These are phyloP conservation scores for Intellagama lesueurii DNA, from an alignment of 2,797 vertebrate genomes.

Conservation along the genomic window DNA sequence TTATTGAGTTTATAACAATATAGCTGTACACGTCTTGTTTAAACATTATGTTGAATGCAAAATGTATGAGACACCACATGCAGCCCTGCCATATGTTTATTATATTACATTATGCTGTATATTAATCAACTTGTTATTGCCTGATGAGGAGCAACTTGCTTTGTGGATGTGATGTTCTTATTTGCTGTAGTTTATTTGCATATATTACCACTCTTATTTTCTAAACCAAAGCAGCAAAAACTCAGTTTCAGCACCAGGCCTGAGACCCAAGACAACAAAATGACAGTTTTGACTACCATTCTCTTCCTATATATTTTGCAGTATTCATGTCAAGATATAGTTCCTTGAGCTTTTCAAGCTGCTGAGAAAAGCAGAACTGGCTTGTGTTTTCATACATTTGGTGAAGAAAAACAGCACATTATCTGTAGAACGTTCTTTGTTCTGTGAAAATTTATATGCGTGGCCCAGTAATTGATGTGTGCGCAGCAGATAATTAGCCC, in stretches of 20 bases:
- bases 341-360: slow-evolving; percentile 1
- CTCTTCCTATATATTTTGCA: slow-evolving; percentile 17
- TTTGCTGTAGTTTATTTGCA: background rate
- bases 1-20: too few relatives aligned
- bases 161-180: background rate
- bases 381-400: background rate
- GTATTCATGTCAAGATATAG: background rate
- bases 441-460: background rate
- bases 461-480: slow-evolving; percentile 24
- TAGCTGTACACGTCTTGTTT: too few relatives aligned
- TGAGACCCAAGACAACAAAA: background rate
- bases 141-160: background rate
- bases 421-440: slow-evolving; percentile 11
- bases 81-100: background rate
- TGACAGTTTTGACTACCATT: background rate
- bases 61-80: background rate
- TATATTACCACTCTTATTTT: background rate
- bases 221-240: background rate
- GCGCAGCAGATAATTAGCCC: slow-evolving; percentile 25
- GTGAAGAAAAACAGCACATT: background rate
- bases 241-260: background rate
- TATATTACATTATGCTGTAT: background rate
- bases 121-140: background rate
- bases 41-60: too few relatives aligned
- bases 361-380: background rate